Evolutionary conservation across 2,797 vertebrate genomes (phyloP).

Genomic region (Cichlasoma orientale): DNA sequence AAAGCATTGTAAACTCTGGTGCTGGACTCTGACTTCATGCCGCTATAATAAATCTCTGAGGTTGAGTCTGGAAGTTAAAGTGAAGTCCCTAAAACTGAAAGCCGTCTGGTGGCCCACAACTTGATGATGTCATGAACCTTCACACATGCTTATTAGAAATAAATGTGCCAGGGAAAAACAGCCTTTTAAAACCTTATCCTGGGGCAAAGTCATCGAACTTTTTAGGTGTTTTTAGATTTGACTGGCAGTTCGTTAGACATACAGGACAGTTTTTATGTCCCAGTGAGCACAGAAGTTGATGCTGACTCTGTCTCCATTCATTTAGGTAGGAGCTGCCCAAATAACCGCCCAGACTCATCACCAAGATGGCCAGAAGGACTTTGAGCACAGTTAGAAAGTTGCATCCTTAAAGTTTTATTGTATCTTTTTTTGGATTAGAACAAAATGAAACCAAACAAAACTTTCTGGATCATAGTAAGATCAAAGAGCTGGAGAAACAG

Average conservation of each 20-base stretch:
- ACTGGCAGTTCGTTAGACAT: fast-evolving
- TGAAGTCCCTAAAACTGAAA: neutral
- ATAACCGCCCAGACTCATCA: neutral
- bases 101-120: neutral
- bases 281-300: neutral
- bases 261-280: neutral
- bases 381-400: neutral
- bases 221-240: neutral
- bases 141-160: neutral
- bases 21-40: fast-evolving
- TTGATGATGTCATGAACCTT: neutral
- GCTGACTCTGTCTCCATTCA: neutral
- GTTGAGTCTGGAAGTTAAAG: neutral
- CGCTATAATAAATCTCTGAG: neutral
- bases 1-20: neutral
- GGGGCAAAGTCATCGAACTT: neutral
- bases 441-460: no score
- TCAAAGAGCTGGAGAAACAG: no score
- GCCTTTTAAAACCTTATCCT: neutral
- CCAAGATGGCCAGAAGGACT: neutral
- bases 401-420: neutral
- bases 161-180: neutral
- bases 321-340: neutral
- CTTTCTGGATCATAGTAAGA: no score
- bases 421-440: no score